Evolutionary conservation across 2,888 invertebrate genomes (phyloP).

Genomic region (Melanostoma mellinum): DNA sequence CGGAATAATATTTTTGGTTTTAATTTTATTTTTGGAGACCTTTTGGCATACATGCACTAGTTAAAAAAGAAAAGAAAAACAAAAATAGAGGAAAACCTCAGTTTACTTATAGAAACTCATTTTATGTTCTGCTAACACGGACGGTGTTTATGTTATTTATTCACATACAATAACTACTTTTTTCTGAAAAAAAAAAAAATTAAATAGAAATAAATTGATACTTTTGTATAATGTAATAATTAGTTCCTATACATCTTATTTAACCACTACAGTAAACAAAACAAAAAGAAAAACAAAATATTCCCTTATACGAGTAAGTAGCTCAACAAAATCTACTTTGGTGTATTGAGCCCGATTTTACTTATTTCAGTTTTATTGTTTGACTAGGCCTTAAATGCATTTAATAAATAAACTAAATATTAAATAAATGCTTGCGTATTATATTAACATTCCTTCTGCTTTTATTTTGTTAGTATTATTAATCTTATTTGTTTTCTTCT

Average conservation of each 20-base stretch:
- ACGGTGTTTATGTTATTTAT: slow-evolving; percentile 65
- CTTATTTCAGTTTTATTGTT: slow-evolving; percentile 23
- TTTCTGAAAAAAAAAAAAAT: slow-evolving; percentile 57
- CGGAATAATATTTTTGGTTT: slow-evolving; percentile 36
- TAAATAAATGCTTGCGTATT: slow-evolving; percentile 54
- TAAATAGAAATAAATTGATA: slow-evolving; percentile 44
- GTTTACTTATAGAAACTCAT: slow-evolving; percentile 45
- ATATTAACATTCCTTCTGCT: slow-evolving; percentile 25
- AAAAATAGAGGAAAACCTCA: slow-evolving; percentile 37
- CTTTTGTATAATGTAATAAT: slow-evolving; percentile 19
- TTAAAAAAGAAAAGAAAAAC: slow-evolving; percentile 27
- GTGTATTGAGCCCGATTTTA: slow-evolving; percentile 25
- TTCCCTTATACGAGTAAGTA: slow-evolving; percentile 1
- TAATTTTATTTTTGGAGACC: slow-evolving; percentile 26
- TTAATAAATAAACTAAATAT: slow-evolving; percentile 5
- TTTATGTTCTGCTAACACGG: slow-evolving; percentile 70
- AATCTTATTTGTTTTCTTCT: slow-evolving; percentile 22
- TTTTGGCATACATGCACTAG: slow-evolving; percentile 53
- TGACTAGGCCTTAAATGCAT: slow-evolving; percentile 53
- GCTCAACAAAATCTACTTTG: slow-evolving; percentile 37
- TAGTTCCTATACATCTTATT: slow-evolving; percentile 42
- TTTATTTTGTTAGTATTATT: slow-evolving; percentile 5
- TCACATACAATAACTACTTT: slow-evolving; percentile 65
- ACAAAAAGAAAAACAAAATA: slow-evolving; percentile 34
- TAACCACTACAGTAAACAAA: slow-evolving; percentile 60